Conservation (phyloP, 2,888 invertebrate genomes). For the Odontocolon sp. region DNA sequence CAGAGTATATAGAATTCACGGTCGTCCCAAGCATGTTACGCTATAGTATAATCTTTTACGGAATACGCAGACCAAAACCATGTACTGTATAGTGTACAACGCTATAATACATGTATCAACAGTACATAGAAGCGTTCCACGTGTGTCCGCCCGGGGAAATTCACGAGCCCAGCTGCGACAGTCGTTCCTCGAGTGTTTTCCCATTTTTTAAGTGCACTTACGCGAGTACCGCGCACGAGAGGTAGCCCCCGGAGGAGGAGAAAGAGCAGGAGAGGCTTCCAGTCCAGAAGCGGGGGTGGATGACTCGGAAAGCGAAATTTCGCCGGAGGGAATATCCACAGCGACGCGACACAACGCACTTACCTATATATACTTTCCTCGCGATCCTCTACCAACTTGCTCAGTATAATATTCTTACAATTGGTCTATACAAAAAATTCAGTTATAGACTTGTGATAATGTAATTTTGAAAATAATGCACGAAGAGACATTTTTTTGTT, state of each 20-base stretch:
- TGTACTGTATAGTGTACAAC: slow-evolving; percentile 24
- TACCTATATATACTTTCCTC: neutral
- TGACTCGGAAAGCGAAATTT: slow-evolving; percentile 35
- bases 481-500: too few relatives aligned
- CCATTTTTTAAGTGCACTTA: slow-evolving; percentile 74
- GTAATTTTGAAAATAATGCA: neutral
- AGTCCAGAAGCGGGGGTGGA: slow-evolving; percentile 10
- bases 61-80: neutral
- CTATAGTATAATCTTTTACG: neutral
- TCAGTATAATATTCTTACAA: neutral
- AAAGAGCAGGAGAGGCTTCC: slow-evolving; percentile 25
- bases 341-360: neutral
- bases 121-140: neutral
- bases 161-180: slow-evolving; percentile 69
- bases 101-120: neutral
- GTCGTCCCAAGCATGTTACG: slow-evolving; percentile 16
- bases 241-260: slow-evolving; percentile 17
- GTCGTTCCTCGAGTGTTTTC: slow-evolving; percentile 69
- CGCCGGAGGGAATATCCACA: slow-evolving; percentile 17
- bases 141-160: slow-evolving; percentile 57
- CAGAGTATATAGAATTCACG: slow-evolving; percentile 18
- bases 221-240: slow-evolving; percentile 51
- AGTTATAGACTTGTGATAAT: neutral
- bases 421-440: neutral
- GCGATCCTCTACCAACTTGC: neutral